A percentile compares a stretch with the other conserved stretches of the same genome.
These are phyloP conservation scores for Pandemis corylana DNA, from an alignment of 2,888 invertebrate species.

Conservation along the genomic window DNA sequence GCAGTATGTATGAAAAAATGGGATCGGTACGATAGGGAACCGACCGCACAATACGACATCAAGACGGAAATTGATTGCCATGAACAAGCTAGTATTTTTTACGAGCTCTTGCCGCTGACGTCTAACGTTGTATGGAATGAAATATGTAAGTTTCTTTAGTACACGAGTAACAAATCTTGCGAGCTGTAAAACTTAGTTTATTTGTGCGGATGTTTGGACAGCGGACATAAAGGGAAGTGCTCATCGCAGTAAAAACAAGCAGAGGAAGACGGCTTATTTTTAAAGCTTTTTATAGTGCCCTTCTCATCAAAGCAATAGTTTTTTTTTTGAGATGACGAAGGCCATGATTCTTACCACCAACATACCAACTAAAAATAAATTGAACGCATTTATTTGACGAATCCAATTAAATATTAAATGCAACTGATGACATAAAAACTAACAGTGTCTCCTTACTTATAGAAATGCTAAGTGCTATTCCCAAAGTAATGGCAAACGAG, in stretches of 20 bases:
- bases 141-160: neutral
- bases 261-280: neutral
- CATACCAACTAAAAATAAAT: neutral
- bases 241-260: conserved; percentile 25
- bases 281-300: neutral
- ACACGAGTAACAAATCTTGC: conserved; percentile 9
- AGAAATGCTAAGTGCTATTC: too few species aligned
- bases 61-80: too few species aligned
- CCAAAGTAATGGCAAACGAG: too few species aligned
- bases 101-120: too few species aligned
- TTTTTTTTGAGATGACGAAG: neutral
- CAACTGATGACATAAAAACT: too few species aligned
- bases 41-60: too few species aligned
- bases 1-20: too few species aligned
- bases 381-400: too few species aligned
- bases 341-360: neutral
- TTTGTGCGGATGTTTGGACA: conserved; percentile 27
- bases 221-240: conserved; percentile 30
- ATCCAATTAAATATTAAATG: too few species aligned
- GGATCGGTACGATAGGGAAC: too few species aligned
- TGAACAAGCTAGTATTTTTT: neutral
- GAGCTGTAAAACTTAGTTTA: conserved; percentile 13
- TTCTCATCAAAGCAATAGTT: neutral
- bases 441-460: too few species aligned
- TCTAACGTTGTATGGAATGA: neutral